Base-by-base conservation (phyloP, 2,888 invertebrate genomes). In the Tuta absoluta region DNA sequence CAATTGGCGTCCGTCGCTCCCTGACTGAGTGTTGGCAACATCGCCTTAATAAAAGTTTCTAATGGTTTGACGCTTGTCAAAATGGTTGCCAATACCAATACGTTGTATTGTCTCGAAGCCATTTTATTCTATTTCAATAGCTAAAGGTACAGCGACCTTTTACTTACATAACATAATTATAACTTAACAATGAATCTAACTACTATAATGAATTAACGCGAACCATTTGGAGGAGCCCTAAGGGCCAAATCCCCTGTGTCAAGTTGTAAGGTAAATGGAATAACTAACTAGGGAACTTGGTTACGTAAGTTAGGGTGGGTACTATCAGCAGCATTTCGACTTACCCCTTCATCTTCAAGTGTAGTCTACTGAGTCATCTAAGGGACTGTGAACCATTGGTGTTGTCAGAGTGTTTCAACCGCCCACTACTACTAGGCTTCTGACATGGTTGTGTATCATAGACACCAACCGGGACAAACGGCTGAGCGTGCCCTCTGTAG, bases 231-330 rank as follows among this genome's bases (percentile, higher is more conserved):
- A 17, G 21, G 4, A 38, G 38, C 58, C 37, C 58, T 38, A 37
- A 17, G 38, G 58, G 48, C 28, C 21, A 49, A 63, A 63, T 63
- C 59, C 59, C 63, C 28, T 48, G 21, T 59, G 63, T 59, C 63
- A 45, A 57, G 56, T 23, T 45, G 59, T 58, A 59, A 63, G 63
- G 63, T 63, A 63, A 63, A 63, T 59, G 63, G 63, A 63, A 63
- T 63, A 59, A 37, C 51, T 63, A 63, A 63, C 37, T 63, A 58
- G 51, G 49, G 12, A 56, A 56, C 33, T 45, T 28, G 33, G 24
- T 45, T 63, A 45, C n/a, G 45, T 53, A 53, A 56, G 33, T 45
- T 63, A 56, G 37, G 5, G 49, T 5, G 21, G 19, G 19, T 38
- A 17, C 38, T 19, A 11, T 21, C 33, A 33, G 33, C 33, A 33